Conservation (phyloP, 2,797 vertebrate species). For the Taeniopygia guttata region DNA sequence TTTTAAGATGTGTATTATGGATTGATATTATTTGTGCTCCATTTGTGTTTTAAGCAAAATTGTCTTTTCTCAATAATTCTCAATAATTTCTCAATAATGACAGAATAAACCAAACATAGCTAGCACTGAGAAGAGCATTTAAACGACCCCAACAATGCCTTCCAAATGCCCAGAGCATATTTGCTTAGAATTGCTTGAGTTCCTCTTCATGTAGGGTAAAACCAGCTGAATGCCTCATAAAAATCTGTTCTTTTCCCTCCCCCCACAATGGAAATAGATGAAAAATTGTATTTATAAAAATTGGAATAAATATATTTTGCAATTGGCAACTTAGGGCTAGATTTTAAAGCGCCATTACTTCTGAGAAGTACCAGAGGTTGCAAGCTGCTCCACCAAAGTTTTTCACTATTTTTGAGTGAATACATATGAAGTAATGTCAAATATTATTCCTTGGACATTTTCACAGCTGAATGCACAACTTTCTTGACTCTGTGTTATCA, state of each 20-base stretch:
- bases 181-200: background rate
- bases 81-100: too few relatives aligned
- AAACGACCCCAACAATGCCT: background rate
- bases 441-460: background rate
- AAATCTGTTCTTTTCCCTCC: background rate
- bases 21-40: background rate
- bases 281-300: background rate
- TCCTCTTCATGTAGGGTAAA: background rate
- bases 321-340: background rate
- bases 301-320: background rate
- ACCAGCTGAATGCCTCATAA: background rate
- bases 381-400: background rate
- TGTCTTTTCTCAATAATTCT: background rate
- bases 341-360: background rate
- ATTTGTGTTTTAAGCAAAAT: background rate
- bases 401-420: background rate
- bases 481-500: background rate
- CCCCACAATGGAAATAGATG: background rate
- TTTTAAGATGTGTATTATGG: background rate
- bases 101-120: background rate
- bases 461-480: background rate
- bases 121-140: background rate
- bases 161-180: background rate
- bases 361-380: background rate
- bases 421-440: background rate